phyloP scores from a whole-genome alignment of 2,888 invertebrate species.

The Drosophila aldrichi region DNA sequence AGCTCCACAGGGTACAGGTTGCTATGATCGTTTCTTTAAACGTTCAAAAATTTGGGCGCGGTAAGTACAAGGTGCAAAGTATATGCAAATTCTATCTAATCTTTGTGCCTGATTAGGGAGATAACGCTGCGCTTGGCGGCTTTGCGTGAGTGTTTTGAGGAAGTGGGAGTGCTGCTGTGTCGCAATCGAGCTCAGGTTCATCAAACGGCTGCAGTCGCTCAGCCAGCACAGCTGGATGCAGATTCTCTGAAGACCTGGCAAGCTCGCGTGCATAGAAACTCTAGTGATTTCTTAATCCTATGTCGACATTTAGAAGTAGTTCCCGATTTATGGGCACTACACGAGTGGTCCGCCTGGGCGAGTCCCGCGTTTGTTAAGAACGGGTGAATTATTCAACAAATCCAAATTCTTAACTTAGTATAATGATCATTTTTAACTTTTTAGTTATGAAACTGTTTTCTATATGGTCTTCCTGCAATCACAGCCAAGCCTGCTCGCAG shows the following conservation, averaged over 20 bases:
- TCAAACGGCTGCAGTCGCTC: constrained; percentile 79
- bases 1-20: constrained; percentile 85
- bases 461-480: constrained; percentile 55
- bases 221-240: constrained; percentile 10
- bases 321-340: constrained; percentile 91
- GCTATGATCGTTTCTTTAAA: constrained; percentile 82
- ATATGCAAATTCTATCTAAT: constrained; percentile 36
- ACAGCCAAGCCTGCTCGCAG: constrained; percentile 55
- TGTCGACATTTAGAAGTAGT: constrained; percentile 89
- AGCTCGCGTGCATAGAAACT: constrained; percentile 82
- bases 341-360: constrained; percentile 94
- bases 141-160: constrained; percentile 96
- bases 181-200: constrained; percentile 85
- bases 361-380: constrained; percentile 87
- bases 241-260: constrained; percentile 87
- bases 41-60: constrained; percentile 70
- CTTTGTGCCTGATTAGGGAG: constrained; percentile 85
- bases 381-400: constrained; percentile 83
- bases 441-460: constrained; percentile 56
- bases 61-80: constrained; percentile 54
- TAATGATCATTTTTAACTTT: neutral
- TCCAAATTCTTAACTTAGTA: neutral
- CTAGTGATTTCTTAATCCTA: constrained; percentile 87
- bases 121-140: constrained; percentile 93
- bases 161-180: constrained; percentile 92